Conservation (phyloP, 2,113 vertebrate genomes). For the Menura novaehollandiae region DNA sequence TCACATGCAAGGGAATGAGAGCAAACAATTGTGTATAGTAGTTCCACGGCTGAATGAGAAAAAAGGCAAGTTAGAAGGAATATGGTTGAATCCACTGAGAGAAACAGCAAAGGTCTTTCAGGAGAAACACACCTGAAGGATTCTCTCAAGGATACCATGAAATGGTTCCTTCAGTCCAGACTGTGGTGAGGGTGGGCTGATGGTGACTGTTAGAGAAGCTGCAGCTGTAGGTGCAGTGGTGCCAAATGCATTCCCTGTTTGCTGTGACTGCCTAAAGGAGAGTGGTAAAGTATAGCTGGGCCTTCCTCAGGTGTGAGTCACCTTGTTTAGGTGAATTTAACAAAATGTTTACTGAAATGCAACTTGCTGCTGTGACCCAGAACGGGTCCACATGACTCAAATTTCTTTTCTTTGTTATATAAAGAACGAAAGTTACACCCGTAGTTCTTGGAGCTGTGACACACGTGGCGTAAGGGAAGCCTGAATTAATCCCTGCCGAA, state of each 20-base stretch:
- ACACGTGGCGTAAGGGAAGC: neutral
- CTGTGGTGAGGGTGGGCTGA: neutral
- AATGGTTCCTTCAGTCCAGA: neutral
- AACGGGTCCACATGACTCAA: neutral
- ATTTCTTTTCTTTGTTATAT: neutral
- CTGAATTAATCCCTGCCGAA: neutral
- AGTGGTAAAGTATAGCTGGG: neutral
- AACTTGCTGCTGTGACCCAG: neutral
- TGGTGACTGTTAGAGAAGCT: neutral
- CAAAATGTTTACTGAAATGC: neutral
- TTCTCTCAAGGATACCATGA: neutral
- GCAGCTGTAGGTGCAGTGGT: neutral
- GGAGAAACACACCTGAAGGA: neutral
- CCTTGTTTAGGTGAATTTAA: neutral
- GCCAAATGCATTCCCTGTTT: neutral
- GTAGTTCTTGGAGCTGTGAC: neutral
- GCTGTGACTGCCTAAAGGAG: neutral
- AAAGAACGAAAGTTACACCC: neutral
- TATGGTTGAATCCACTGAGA: neutral
- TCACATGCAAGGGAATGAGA: neutral
- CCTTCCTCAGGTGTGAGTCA: neutral
- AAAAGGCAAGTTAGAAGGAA: neutral
- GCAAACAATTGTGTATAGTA: neutral
- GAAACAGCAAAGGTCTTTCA: neutral
- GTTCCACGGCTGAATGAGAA: neutral